Conservation (phyloP, 1,140 invertebrate genomes). For the Drosophila suzukii region DNA sequence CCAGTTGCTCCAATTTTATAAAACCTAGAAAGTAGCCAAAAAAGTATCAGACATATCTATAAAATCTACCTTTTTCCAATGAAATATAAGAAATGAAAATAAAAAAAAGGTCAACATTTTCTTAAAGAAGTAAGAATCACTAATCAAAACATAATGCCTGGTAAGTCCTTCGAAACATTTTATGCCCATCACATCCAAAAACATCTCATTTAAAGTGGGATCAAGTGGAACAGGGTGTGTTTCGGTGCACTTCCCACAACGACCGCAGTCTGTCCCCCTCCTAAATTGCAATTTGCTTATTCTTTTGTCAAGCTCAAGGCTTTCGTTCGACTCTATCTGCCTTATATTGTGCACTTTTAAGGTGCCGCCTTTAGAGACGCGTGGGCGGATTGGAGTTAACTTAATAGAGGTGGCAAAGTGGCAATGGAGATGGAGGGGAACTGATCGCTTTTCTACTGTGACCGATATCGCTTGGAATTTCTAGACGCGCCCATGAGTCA, state of each 20-base stretch:
- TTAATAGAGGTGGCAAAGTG: background rate
- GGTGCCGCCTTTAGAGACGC: slow-evolving; percentile 30
- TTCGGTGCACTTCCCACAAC: slow-evolving; percentile 32
- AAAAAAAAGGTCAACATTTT: too few relatives aligned
- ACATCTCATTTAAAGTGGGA: slow-evolving; percentile 26
- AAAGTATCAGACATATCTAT: background rate
- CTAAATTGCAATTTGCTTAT: slow-evolving; percentile 27
- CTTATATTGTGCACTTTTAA: slow-evolving; percentile 50
- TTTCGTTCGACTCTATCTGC: slow-evolving; percentile 21
- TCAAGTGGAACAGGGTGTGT: slow-evolving; percentile 33
- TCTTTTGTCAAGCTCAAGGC: slow-evolving; percentile 63
- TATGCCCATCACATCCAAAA: background rate
- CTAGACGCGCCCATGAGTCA: slow-evolving; percentile 53
- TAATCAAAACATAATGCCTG: background rate
- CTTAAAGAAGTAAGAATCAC: background rate
- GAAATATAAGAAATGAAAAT: too few relatives aligned
- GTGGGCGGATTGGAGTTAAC: slow-evolving; percentile 30
- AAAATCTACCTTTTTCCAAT: too few relatives aligned
- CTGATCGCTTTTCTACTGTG: slow-evolving; percentile 9
- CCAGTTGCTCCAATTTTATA: too few relatives aligned
- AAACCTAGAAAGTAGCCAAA: too few relatives aligned
- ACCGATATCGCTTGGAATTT: slow-evolving; percentile 48
- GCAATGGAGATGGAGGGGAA: slow-evolving; percentile 6
- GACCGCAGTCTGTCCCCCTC: background rate
- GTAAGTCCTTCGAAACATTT: background rate